Evolutionary conservation across 2,888 invertebrate genomes (phyloP), one percentile per base, ranked within the genome.

Genomic region (Eristalis intricaria): DNA sequence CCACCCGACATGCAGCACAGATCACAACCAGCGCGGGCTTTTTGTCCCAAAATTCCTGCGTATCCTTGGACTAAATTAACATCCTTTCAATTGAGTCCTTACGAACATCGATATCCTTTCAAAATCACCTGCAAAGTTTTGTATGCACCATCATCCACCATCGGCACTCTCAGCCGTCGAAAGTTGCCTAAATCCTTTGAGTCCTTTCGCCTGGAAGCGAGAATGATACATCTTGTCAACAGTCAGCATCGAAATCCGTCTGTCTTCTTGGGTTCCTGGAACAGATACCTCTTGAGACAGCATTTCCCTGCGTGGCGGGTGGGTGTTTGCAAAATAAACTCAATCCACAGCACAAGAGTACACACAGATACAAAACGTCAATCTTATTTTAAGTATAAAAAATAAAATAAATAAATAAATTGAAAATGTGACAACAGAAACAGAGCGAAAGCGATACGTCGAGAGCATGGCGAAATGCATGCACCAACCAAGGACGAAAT

Each of bases 331-430:
- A n/a, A 8, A 50, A n/a, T 19, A 19, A 2, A 50, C 23, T 40
- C 38, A 74, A 43, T 1, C 8, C 32, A 8, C 0, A 15, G 13
- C 26, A 2, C 11, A 0, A 32, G 13, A n/a, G 1, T 56, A 58
- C 26, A 71, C 22, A 56, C 56, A 73, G 23, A 65, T 4, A 29
- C 65, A 71, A 50, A 60, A 40, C 40, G 80, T 84, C 75, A 84
- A 71, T 76, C 70, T 68, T 74, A 75, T 84, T 84, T 75, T 29
- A 35, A 84, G 10, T 8, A 3, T 26, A 32, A 32, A 8, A 32
- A 10, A 32, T 5, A 29, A 29, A 29, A 29, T 5, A 84, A 84
- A 78, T 65, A 79, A 79, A 84, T 84, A 68, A 85, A 76, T 43
- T 64, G 64, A 69, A 71, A 50, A 29, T 35, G 43, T 32, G 60